Evolutionary conservation across 2,113 vertebrate genomes (phyloP), one percentile per base, ranked within the genome.

Genomic region (Megaceryle maxima): DNA sequence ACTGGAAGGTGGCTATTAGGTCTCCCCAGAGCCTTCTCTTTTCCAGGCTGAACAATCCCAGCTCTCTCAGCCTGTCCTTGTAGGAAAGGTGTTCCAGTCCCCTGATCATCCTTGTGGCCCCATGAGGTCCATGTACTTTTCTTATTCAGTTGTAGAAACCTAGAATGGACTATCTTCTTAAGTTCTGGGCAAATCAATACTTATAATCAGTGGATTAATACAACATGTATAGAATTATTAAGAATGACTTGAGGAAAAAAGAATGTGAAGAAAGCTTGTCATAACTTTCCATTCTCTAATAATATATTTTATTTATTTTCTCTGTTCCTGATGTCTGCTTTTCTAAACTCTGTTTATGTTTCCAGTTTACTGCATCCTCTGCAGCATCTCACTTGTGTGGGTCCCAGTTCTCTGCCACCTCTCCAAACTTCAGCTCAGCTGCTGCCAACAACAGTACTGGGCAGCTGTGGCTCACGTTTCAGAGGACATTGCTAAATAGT

Each of bases 301-400:
- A 72, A 25, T 29, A 46, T 60, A 41, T 41, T 88, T 41, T 1
- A 29, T 66, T 46, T 57, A 9, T 80, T 74, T 88, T 69, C 44
- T 20, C 22, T 72, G 0, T 44, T 74, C 26, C 3, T 64, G 6
- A 18, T 16, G 22, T 51, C 25, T 51, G 6, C 24, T 76, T 73
- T 80, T 88, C 33, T 51, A 56, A 83, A 20, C 6, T 68, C 2
- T 39, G 13, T 5, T 50, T 62, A 13, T 12, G 6, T 56, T 83
- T 83, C n/a, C 39, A 21, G 46, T 79, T 67, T 66, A 17, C 51
- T 92, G 5, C 16, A 50, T 70, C 14, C 13, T 81, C 53, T 85
- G 60, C 18, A 87, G 7, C 39, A 50, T 43, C 25, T 13, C 7
- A n/a, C 15, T 7, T 4, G 4, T 0, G 0, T 37, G 22, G 11